These are phyloP conservation scores for Oryzias woworae DNA, from an alignment of 2,113 vertebrate species.

Conservation along the genomic window DNA sequence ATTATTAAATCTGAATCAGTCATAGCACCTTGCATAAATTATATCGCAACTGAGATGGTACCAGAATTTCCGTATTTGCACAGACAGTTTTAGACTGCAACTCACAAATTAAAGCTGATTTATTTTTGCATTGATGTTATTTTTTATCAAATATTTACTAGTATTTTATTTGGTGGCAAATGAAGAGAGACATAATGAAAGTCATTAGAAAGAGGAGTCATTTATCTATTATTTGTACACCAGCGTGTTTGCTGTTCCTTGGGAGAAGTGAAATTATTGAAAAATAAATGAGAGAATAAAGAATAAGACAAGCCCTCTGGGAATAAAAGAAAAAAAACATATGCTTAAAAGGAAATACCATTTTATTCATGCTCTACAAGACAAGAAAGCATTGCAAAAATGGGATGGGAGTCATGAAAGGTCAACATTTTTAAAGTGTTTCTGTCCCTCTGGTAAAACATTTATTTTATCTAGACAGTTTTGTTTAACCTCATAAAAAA, in stretches of 20 bases:
- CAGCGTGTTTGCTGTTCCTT: background rate
- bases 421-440: background rate
- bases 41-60: background rate
- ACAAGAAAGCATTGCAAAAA: background rate
- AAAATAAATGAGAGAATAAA: conserved; percentile 3
- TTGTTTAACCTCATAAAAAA: too few relatives aligned
- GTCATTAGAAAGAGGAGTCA: background rate
- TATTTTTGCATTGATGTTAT: background rate
- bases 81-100: background rate
- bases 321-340: background rate
- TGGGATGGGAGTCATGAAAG: background rate
- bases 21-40: conserved; percentile 6
- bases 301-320: background rate
- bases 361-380: background rate
- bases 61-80: background rate
- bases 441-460: background rate
- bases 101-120: background rate
- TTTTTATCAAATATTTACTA: background rate
- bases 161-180: background rate
- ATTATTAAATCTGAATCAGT: background rate
- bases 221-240: background rate
- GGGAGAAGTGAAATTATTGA: background rate
- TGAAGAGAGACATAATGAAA: background rate
- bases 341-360: background rate
- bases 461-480: too few relatives aligned